These are phyloP conservation scores for Syrista parreyssii DNA, from an alignment of 2,888 invertebrate species.

Conservation along the genomic window DNA sequence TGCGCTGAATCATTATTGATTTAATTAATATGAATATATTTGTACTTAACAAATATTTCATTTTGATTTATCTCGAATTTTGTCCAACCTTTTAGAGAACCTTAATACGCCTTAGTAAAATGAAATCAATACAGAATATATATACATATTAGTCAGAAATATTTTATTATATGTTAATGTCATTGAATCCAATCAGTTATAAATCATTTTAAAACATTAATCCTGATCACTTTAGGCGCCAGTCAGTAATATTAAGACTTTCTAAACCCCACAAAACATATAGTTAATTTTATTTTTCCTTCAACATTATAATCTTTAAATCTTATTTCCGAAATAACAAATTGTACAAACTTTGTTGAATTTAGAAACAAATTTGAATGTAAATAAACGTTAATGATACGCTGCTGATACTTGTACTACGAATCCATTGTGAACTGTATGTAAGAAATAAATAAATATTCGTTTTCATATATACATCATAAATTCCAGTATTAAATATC, in stretches of 20 bases:
- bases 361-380: neutral
- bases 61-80: neutral
- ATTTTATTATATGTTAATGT: neutral
- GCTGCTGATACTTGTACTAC: neutral
- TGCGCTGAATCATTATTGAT: constrained; percentile 8
- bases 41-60: neutral
- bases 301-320: neutral
- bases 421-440: neutral
- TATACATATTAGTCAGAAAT: neutral
- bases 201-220: neutral
- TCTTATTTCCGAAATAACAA: neutral
- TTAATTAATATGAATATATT: neutral
- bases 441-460: neutral
- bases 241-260: neutral
- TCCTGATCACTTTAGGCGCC: neutral
- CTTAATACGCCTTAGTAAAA: neutral
- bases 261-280: neutral
- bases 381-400: neutral
- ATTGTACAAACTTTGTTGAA: neutral
- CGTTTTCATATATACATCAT: neutral
- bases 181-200: neutral
- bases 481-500: neutral
- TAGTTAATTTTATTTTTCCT: neutral
- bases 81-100: neutral
- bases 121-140: neutral